Conservation (phyloP, 2,113 vertebrate species). For the Xiphorhynchus elegans region DNA sequence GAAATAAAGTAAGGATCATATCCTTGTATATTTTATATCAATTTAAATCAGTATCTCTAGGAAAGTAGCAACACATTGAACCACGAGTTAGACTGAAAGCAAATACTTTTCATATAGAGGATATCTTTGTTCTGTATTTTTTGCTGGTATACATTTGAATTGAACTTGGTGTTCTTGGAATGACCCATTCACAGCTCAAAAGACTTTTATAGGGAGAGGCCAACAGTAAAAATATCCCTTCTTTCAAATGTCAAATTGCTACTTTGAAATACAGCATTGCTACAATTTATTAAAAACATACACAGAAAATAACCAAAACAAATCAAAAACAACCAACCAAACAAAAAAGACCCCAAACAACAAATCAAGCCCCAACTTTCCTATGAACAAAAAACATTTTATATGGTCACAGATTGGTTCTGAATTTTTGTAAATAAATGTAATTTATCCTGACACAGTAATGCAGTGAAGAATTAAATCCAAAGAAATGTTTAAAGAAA, state of each 20-base stretch:
- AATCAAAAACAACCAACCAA: too few species aligned
- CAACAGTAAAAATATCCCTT: not conserved
- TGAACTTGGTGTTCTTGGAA: not conserved
- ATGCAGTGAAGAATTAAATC: not conserved
- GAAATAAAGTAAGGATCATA: not conserved
- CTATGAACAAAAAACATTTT: not conserved
- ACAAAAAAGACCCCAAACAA: not conserved
- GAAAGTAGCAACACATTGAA: not conserved
- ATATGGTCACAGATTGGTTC: not conserved
- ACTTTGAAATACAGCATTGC: not conserved
- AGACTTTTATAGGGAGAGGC: not conserved
- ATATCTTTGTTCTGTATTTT: not conserved
- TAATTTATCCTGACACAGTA: not conserved
- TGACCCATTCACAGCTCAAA: not conserved
- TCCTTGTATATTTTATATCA: not conserved
- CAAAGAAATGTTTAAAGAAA: not conserved
- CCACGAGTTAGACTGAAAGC: not conserved
- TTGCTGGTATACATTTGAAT: not conserved
- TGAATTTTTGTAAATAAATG: not conserved
- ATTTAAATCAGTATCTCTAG: not conserved
- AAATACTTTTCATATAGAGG: not conserved
- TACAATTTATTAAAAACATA: not conserved
- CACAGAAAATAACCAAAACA: too few species aligned
- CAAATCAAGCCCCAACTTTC: accelerated
- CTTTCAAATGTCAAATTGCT: not conserved